Percentiles rank a stretch among this genome's conserved stretches.
These are phyloP conservation scores for Tipula confusa DNA, from an alignment of 2,888 invertebrate species.

Conservation along the genomic window DNA sequence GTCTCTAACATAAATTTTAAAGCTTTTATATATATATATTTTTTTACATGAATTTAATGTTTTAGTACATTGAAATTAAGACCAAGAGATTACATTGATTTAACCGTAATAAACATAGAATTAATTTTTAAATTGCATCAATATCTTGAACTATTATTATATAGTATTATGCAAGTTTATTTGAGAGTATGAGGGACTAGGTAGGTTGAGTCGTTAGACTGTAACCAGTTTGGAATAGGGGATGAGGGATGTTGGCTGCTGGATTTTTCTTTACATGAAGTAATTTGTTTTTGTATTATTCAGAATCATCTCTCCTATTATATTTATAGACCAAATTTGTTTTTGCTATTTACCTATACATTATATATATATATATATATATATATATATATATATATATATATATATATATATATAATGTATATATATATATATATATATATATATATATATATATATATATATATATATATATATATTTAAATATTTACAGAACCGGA, in stretches of 20 bases:
- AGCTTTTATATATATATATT: no score
- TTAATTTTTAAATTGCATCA: background rate
- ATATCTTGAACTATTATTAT: background rate
- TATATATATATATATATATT: background rate
- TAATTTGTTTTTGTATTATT: background rate
- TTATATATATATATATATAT: background rate
- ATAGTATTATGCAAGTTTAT: background rate
- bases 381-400: background rate
- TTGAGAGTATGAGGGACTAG: background rate
- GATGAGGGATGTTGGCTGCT: background rate
- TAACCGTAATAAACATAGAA: background rate
- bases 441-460: background rate
- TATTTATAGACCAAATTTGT: background rate
- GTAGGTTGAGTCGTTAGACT: background rate
- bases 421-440: background rate
- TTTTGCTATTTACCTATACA: background rate
- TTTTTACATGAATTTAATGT: background rate
- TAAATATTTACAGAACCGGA: no score
- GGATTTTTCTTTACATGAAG: background rate
- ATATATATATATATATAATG: background rate
- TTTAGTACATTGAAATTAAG: background rate
- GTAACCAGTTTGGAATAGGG: background rate
- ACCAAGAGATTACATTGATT: background rate
- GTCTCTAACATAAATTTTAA: background rate
- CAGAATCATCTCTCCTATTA: constrained; percentile 25